These are phyloP conservation scores for Oryzias melastigma DNA, from an alignment of 2,113 vertebrate genomes.

Conservation along the genomic window DNA sequence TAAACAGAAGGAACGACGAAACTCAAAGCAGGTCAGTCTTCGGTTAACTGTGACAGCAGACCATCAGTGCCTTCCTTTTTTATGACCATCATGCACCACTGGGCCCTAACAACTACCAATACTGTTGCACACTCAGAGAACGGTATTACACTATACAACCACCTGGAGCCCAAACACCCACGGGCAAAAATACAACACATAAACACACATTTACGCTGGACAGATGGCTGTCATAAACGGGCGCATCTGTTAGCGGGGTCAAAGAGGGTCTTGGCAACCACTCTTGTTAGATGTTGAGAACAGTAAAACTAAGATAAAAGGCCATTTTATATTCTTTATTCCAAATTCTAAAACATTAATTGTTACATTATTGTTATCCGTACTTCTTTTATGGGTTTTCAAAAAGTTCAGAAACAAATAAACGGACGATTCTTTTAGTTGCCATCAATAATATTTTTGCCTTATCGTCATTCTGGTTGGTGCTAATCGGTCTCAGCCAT, in stretches of 20 bases:
- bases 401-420: no score
- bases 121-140: slow-evolving; percentile 56
- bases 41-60: slow-evolving; percentile 12
- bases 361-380: no score
- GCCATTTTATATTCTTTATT: no score
- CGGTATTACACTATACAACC: slow-evolving; percentile 61
- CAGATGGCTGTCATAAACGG: slow-evolving; percentile 71
- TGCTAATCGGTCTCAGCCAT: slow-evolving; percentile 24
- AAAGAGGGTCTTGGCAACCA: slow-evolving; percentile 52
- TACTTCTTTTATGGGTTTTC: no score
- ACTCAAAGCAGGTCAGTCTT: slow-evolving; percentile 1
- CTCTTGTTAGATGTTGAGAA: no score
- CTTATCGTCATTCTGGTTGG: slow-evolving; percentile 41
- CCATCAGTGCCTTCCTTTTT: slow-evolving; percentile 35
- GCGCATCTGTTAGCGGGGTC: slow-evolving; percentile 57
- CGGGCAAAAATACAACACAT: slow-evolving; percentile 39
- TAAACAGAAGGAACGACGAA: slow-evolving; percentile 8
- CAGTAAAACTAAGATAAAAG: no score
- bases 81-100: slow-evolving; percentile 54
- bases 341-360: no score
- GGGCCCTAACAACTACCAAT: slow-evolving; percentile 35
- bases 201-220: slow-evolving; percentile 22
- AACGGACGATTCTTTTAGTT: no score
- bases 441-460: no score
- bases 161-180: slow-evolving; percentile 64